Base-by-base conservation (phyloP, 1,140 invertebrate species). In the Heliconius hewitsoni region DNA sequence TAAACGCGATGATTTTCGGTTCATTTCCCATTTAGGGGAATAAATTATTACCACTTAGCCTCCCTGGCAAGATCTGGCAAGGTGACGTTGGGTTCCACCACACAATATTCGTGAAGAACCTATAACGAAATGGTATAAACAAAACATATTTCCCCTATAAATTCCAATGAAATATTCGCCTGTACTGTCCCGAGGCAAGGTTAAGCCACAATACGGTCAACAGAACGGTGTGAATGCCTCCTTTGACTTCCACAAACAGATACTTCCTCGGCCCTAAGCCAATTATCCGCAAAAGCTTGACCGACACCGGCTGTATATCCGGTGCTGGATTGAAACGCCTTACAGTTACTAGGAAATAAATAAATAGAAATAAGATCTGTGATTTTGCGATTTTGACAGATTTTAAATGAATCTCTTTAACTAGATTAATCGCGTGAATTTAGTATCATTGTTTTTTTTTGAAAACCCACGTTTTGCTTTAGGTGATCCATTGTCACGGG, bases 181-280 rank as follows among this genome's bases (percentile, higher is more conserved):
- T 16, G 2, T 57, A 57, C 55, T 23, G 8, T 23, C 11, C 9
- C 4, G 3, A 27, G 27, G 60, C 27, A 66, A 66, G 60, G 60
- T 66, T 66, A 66, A 66, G 0, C 60, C 60, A 66, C 27, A 27
- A 30, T 66, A 27, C 60, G 60, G 27, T 66, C 60, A 66, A 66
- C 60, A 66, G 60, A 66, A 27, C 27, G 60, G 60, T 66, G 60
- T 66, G 60, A 66, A 30, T 60, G 42, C 55, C 55, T 66, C 60
- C 60, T 66, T 66, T 66, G 60, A 66, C 60, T 66, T 66, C 13
- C 60, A 66, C 60, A 66, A 66, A 66, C 60, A 66, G 60, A 66
- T 66, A 66, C 60, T 66, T 66, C 60, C 60, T 66, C 60, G 60
- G 9, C 23, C 60, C 27, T 66, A 66, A 66, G 60, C 60, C 60